A percentile compares a stretch with the other conserved stretches of the same genome.
phyloP scores from a whole-genome alignment of 2,888 invertebrate genomes.

The Clitarchus hookeri region DNA sequence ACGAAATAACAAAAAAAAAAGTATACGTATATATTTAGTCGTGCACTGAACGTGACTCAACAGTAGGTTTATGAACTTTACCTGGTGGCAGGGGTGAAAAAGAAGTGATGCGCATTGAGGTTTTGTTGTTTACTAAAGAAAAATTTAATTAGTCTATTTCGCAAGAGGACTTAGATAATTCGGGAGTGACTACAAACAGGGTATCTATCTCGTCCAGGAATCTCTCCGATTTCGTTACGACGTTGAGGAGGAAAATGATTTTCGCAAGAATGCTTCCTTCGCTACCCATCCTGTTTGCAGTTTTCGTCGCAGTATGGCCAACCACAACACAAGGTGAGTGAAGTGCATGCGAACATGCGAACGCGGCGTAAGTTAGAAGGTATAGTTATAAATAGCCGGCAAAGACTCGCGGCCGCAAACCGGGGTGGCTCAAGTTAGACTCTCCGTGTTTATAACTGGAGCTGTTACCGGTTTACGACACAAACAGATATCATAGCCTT shows the following conservation, averaged over 20 bases:
- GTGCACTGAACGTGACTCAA: neutral
- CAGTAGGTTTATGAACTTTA: neutral
- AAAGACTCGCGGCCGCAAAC: neutral
- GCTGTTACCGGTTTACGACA: too few species aligned
- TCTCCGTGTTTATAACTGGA: too few species aligned
- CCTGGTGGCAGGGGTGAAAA: neutral
- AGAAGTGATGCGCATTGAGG: neutral
- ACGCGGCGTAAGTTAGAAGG: neutral
- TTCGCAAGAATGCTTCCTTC: neutral
- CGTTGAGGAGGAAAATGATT: neutral
- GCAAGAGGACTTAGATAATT: too few species aligned
- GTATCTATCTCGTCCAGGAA: too few species aligned
- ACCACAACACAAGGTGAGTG: neutral
- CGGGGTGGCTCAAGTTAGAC: too few species aligned
- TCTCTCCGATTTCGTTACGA: too few species aligned
- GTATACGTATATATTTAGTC: neutral
- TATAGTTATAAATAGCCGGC: neutral
- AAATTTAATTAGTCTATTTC: too few species aligned
- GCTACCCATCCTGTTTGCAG: neutral
- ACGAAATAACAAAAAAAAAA: neutral
- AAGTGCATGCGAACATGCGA: neutral
- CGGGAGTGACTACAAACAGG: neutral
- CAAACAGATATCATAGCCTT: too few species aligned
- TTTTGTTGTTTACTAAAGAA: neutral
- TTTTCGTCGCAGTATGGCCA: neutral